These are phyloP conservation scores for Lamellibrachia satsuma DNA, from an alignment of 2,888 invertebrate species.

Conservation along the genomic window DNA sequence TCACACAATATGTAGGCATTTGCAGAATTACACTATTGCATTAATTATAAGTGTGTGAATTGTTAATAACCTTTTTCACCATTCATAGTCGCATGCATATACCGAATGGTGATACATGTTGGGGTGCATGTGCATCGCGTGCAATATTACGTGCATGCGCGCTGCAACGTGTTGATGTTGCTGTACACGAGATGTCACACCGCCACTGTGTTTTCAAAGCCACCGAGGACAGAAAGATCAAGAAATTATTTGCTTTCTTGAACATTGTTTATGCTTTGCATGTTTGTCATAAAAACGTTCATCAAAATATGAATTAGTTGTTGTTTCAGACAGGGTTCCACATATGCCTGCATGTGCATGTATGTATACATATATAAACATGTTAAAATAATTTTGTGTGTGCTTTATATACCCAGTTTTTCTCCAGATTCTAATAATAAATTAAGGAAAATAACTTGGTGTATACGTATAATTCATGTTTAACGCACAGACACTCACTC, in stretches of 20 bases:
- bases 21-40: not conserved
- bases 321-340: not conserved
- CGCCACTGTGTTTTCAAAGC: not conserved
- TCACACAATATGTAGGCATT: not conserved
- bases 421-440: not conserved
- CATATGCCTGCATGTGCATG: too few relatives aligned
- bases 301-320: not conserved
- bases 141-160: not conserved
- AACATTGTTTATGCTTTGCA: slow-evolving; percentile 4
- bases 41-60: not conserved
- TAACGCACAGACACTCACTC: too few relatives aligned
- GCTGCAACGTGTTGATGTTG: not conserved
- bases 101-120: not conserved
- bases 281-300: not conserved
- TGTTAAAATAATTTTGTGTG: not conserved
- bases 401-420: not conserved
- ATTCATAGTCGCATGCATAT: not conserved
- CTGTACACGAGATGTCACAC: not conserved
- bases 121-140: not conserved
- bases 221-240: not conserved
- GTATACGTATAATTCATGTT: too few relatives aligned
- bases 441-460: not conserved
- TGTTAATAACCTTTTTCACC: not conserved
- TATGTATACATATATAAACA: not conserved
- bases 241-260: not conserved